Base-by-base conservation (phyloP, 2,888 invertebrate genomes). In the Volucella inflata region DNA sequence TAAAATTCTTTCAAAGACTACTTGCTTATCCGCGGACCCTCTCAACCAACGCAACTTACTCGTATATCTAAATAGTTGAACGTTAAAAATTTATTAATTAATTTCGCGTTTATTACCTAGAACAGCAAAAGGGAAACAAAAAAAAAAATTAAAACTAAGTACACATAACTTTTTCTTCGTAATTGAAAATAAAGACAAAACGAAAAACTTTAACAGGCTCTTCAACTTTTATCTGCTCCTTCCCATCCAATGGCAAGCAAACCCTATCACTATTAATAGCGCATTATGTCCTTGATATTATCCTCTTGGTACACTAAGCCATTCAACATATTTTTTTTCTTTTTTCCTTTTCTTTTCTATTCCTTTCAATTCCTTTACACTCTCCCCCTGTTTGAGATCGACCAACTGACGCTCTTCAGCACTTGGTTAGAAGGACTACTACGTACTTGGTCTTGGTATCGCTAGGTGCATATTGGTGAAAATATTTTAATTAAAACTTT, bases 401-500 rank as follows among this genome's bases (percentile, higher is more conserved):
- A 55, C 67, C 30, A 6, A 30, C 30, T 30, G 30, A 59, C 44
- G 55, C 38, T 67, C 17, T 4, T 14, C 53, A 17, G 12, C 60
- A 30, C 21, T n/a, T 40, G 16, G 30, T 16, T n/a, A 12, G 70
- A 16, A 59, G 50, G 46, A 40, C 42, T 59, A 36, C 10, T 44
- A 51, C n/a, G 38, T 62, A 16, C 50, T 60, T 62, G 64, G 36
- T 59, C 11, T 36, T 59, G 50, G 17, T 36, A 21, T 17, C 38
- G 64, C 64, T 68, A 79, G 79, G 74, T 84, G 79, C 75, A 84
- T 84, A 80, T 79, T 84, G 83, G 80, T 75, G 80, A 84, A 80
- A 79, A 84, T 84, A 84, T 80, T 84, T 84, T 84, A 80, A 84
- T 84, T 84, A 84, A 84, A 84, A 84, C 59, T 84, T 84, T 78